Evolutionary conservation across 2,888 invertebrate species (phyloP).

Genomic region (Barypeithes pellucidus): DNA sequence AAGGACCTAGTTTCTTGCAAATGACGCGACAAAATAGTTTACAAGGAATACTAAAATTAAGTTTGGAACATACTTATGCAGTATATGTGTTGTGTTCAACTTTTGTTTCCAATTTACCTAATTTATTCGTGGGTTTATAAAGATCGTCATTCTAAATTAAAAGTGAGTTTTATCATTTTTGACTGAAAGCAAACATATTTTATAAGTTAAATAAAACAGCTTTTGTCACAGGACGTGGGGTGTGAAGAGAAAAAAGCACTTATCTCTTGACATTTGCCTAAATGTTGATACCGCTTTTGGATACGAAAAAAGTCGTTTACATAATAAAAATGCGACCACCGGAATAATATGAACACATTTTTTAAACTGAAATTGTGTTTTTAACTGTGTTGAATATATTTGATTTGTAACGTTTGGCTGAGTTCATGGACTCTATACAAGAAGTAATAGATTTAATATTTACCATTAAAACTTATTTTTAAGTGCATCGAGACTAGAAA

Average conservation of each 20-base stretch:
- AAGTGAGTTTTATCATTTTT: slow-evolving; percentile 2
- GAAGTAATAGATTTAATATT: too few species aligned
- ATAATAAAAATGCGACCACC: slow-evolving; percentile 24
- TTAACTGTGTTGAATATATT: slow-evolving; percentile 20
- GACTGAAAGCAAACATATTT: slow-evolving; percentile 7
- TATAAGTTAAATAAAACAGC: slow-evolving; percentile 10
- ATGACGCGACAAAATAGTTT: too few species aligned
- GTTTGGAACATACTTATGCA: too few species aligned
- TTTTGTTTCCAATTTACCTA: neutral
- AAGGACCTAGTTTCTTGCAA: too few species aligned
- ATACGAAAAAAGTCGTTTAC: slow-evolving; percentile 19
- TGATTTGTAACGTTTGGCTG: slow-evolving; percentile 1
- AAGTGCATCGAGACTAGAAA: too few species aligned
- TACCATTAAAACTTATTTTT: too few species aligned
- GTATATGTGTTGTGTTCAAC: too few species aligned
- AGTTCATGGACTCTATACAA: neutral
- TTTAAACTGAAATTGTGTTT: slow-evolving; percentile 3
- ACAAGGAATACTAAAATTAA: too few species aligned
- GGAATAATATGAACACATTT: slow-evolving; percentile 9
- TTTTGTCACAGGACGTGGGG: slow-evolving; percentile 3
- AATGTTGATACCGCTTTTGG: slow-evolving; percentile 11
- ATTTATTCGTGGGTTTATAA: slow-evolving; percentile 16
- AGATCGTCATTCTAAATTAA: slow-evolving; percentile 6
- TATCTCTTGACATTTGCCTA: slow-evolving; percentile 7
- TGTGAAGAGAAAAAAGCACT: neutral